A percentile compares a stretch with the other conserved stretches of the same genome.
phyloP scores from a whole-genome alignment of 2,113 vertebrate genomes.

The Pollachius pollachius region DNA sequence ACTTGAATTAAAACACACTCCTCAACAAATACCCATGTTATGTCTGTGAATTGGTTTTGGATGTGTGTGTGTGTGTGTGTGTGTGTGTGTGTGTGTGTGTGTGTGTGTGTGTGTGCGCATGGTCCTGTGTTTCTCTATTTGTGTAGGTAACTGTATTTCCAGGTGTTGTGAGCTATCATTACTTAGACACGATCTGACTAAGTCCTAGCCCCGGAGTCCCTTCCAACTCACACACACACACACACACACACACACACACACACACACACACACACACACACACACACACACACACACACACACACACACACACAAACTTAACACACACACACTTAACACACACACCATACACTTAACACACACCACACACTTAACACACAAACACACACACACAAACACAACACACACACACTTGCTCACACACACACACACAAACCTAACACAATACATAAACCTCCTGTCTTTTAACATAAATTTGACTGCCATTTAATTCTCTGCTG shows the following conservation, averaged over 20 bases:
- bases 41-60: slow-evolving; percentile 22
- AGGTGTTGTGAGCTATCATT: slow-evolving; percentile 40
- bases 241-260: too few relatives aligned
- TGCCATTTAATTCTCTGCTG: slow-evolving; percentile 64
- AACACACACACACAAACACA: background rate
- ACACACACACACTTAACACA: too few relatives aligned
- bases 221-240: background rate
- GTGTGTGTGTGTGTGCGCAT: slow-evolving; percentile 11
- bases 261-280: too few relatives aligned
- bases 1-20: slow-evolving; percentile 64
- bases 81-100: slow-evolving; percentile 2
- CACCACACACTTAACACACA: background rate
- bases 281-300: too few relatives aligned
- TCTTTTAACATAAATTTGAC: slow-evolving; percentile 62
- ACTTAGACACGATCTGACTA: slow-evolving; percentile 27
- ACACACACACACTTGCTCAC: too few relatives aligned
- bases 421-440: background rate
- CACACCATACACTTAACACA: too few relatives aligned
- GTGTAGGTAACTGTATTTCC: slow-evolving; percentile 32
- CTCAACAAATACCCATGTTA: slow-evolving; percentile 39
- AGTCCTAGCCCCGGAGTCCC: slow-evolving; percentile 7
- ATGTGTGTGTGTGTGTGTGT: slow-evolving; percentile 31
- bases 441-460: slow-evolving; percentile 23
- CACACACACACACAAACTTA: too few relatives aligned
- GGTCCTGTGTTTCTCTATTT: slow-evolving; percentile 5